These are phyloP conservation scores for Aurelia sp. DNA, from an alignment of 30 jellyfish, hydroid and myxozoan genomes.

Conservation along the genomic window DNA sequence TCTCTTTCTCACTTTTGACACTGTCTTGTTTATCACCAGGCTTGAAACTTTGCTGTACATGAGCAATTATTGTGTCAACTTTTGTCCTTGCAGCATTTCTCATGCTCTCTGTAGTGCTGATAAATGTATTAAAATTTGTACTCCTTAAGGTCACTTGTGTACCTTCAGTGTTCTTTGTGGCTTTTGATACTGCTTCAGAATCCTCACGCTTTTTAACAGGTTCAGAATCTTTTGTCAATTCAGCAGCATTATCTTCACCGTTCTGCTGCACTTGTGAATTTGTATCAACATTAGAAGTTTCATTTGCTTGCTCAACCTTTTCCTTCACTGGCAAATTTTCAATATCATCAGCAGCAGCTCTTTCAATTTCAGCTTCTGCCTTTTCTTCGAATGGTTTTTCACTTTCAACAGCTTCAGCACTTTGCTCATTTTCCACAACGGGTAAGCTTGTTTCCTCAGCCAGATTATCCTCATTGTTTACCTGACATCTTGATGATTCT, in stretches of 20 bases:
- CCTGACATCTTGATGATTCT: too few species aligned
- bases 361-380: background rate
- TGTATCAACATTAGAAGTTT: too few species aligned
- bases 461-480: too few species aligned
- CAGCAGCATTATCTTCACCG: conserved; percentile 4
- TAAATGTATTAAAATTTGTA: conserved; percentile 4
- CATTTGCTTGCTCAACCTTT: too few species aligned
- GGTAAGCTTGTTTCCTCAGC: too few species aligned
- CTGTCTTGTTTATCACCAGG: conserved; percentile 12
- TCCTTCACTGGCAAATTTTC: too few species aligned
- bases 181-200: conserved; percentile 6
- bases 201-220: background rate
- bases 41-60: conserved; percentile 16
- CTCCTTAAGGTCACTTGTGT: background rate
- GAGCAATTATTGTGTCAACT: conserved; percentile 65
- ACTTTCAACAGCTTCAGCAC: too few species aligned
- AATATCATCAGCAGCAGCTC: too few species aligned
- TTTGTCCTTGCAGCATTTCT: conserved; percentile 65
- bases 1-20: background rate
- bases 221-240: background rate
- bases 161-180: conserved; percentile 13
- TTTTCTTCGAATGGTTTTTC: background rate
- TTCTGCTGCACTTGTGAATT: background rate
- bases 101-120: conserved; percentile 65
- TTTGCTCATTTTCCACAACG: too few species aligned